Evolutionary conservation across 2,797 vertebrate genomes (phyloP).

Genomic region (Xenopus petersii): DNA sequence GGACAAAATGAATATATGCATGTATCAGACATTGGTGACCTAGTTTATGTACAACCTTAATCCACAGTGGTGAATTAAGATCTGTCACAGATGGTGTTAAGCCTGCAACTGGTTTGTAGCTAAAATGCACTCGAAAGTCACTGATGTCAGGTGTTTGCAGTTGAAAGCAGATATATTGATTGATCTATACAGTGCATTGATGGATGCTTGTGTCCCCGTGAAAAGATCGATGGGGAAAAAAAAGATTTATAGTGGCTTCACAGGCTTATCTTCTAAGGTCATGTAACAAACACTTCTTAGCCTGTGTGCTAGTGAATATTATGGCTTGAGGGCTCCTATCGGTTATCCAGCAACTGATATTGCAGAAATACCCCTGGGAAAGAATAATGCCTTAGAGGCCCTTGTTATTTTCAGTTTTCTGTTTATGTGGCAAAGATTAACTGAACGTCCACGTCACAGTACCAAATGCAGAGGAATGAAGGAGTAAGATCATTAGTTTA

Average conservation of each 20-base stretch:
- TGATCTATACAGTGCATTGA: too few species aligned
- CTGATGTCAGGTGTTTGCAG: not conserved
- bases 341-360: not conserved
- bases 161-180: too few species aligned
- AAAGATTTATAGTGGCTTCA: not conserved
- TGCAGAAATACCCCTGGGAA: not conserved
- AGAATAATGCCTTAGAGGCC: not conserved
- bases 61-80: not conserved
- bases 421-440: not conserved
- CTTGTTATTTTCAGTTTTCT: not conserved
- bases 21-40: too few species aligned
- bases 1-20: not conserved
- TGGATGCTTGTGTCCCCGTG: too few species aligned
- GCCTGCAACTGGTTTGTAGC: not conserved
- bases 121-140: not conserved
- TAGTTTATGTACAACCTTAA: not conserved
- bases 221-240: not conserved
- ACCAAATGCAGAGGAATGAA: not conserved
- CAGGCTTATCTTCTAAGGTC: not conserved
- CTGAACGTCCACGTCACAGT: not conserved
- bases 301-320: not conserved
- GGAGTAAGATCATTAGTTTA: not conserved
- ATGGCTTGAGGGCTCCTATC: not conserved
- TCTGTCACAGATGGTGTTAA: not conserved
- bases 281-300: not conserved